These are phyloP conservation scores for Paracanthobrama guichenoti DNA, from an alignment of 2,113 vertebrate species.

Conservation along the genomic window DNA sequence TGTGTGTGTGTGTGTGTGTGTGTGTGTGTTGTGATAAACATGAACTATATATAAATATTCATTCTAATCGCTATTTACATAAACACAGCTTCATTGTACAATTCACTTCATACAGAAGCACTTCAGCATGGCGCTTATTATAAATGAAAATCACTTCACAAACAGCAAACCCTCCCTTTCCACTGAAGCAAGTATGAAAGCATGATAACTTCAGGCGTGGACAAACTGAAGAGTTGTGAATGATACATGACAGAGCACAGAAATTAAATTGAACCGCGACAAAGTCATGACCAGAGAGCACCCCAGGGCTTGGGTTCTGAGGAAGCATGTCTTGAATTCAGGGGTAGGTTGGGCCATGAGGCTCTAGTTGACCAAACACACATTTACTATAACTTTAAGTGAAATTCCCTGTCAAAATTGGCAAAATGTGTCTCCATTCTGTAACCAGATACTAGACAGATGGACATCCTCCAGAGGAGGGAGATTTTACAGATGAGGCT, in stretches of 20 bases:
- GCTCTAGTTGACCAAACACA: constrained; percentile 22
- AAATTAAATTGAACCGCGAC: constrained; percentile 40
- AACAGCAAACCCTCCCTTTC: background rate
- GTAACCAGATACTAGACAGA: constrained; percentile 34
- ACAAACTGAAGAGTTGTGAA: background rate
- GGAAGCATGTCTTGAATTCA: constrained; percentile 16
- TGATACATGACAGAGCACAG: background rate
- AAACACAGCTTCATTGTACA: background rate
- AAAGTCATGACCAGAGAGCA: constrained; percentile 13
- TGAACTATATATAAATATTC: background rate
- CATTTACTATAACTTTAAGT: constrained; percentile 33
- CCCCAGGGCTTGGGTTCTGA: constrained; percentile 4
- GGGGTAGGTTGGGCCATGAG: background rate
- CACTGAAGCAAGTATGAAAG: background rate
- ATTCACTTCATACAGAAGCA: background rate
- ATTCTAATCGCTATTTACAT: background rate
- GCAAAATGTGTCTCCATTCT: constrained; percentile 6
- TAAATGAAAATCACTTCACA: constrained; percentile 12
- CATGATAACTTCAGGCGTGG: background rate
- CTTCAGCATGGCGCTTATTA: background rate
- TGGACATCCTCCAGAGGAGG: constrained; percentile 43
- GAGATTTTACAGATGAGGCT: constrained; percentile 44
- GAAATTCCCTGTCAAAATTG: constrained; percentile 32
- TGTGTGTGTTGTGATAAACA: background rate
- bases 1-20: no score